Base-by-base conservation (phyloP, 2,113 vertebrate genomes). In the Oceanodroma tethys region DNA sequence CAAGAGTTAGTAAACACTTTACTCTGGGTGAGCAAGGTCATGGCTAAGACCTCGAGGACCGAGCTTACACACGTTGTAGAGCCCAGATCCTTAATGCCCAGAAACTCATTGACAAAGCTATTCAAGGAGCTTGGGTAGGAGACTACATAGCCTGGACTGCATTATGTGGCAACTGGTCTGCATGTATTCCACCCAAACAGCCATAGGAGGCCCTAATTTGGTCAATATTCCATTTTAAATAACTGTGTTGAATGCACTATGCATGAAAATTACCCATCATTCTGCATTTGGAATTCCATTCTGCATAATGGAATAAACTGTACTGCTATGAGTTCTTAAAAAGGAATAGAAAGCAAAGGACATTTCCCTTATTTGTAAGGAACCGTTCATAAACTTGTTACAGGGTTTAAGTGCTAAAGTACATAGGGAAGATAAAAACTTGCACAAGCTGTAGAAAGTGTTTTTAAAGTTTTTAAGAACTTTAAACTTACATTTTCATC, bases 1-100 rank as follows among this genome's bases (percentile, higher is more conserved):
- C 6, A 22, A 40, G 16, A 59, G 19, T 43, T 68, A 66, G 29
- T 17, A 80, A 81, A 9, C 38, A 3, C 11, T 56, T 91, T 68
- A 9, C 6, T 30, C 40, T 19, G 11, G 2, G 7, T 32, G 9
- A 81, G 30, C 4, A 74, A 63, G 9, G 38, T 50, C 0, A 0
- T 6, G 3, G 11, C 7, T 53, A 36, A 60, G 50, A 67, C 30
- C 48, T 60, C 38, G 76, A 60, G 52, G 58, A 81, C 26, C 7
- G 29, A 86, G 15, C 34, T 75, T 72, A 18, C 22, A 62, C 8
- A 29, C 0, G 1, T 63, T 22, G 25, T 10, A 56, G 19, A 62
- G 10, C 18, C 23, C n/a, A 42, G 16, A 42, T 43, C 29, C 18
- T 81, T 81, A 22, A 4, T 18, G 40, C 16, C 3, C 23, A 79